Evolutionary conservation across 2,113 vertebrate species (phyloP), one percentile per base, ranked within the genome.

Genomic region (Phrynosoma blainvillii): DNA sequence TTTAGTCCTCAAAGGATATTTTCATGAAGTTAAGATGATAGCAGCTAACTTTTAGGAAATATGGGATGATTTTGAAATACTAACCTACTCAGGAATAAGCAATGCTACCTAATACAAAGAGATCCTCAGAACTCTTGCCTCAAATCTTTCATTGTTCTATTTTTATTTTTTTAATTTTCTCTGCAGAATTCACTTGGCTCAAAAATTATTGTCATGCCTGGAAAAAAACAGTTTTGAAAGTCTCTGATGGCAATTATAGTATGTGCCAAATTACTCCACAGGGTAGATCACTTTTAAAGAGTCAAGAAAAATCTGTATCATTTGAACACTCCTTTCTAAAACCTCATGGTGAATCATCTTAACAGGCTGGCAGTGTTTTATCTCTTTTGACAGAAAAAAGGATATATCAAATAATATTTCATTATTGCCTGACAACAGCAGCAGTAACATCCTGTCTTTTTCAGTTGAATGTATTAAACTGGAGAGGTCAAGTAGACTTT

Each of bases 1-100:
- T 84, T 94, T 95, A 93, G 94, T 95, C 96, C 93, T 93, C 93
- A 95, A 93, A 87, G 88, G 82, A 87, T 93, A 93, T 96, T 95
- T 93, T 92, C 95, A 96, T 94, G 91, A 88, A 95, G 84, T 94
- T 95, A 95, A 79, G 75, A 86, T 70, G 95, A 91, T 91, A 84
- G 86, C 86, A 93, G 89, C 62, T 92, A 95, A 95, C 93, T 94
- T 95, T 84, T 77, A 92, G 87, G 94, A 95, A 94, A 91, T 90
- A 94, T 92, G 80, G 84, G 94, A 92, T 86, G 0, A 21, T 71
- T 90, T 89, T 90, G 74, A 91, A 91, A 79, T 76, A 79, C 23
- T 75, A 88, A 54, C 66, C 87, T 7, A 1, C 76, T 92, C 87
- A 90, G 89, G 90, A 92, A 87, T 85, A 92, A 94, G 79, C 0